Percentiles rank a stretch among this genome's conserved stretches.
phyloP scores from a whole-genome alignment of 2,888 invertebrate species.

The Pteria penguin region DNA sequence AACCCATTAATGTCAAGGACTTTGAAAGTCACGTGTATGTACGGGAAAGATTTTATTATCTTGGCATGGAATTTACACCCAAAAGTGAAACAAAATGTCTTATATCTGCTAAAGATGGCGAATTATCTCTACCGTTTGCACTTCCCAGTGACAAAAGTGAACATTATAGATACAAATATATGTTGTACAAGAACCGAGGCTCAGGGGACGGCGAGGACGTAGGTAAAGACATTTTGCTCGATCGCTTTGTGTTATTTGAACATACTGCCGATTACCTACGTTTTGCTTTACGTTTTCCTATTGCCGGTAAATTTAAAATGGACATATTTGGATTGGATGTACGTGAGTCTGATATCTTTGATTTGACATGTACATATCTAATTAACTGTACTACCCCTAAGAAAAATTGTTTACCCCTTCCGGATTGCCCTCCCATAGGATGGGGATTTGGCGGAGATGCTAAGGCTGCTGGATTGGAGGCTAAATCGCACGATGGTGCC shows the following conservation, averaged over 20 bases:
- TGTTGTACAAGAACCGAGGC: constrained; percentile 67
- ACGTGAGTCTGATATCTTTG: constrained; percentile 70
- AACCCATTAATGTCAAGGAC: constrained; percentile 62
- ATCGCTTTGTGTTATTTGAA: constrained; percentile 75
- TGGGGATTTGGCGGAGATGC: constrained; percentile 75
- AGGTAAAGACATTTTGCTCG: constrained; percentile 60
- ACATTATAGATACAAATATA: constrained; percentile 72
- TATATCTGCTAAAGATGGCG: constrained; percentile 67
- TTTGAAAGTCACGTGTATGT: constrained; percentile 75
- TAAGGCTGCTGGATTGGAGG: constrained; percentile 68
- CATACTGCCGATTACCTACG: constrained; percentile 65
- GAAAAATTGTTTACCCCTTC: constrained; percentile 70
- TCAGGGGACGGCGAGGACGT: constrained; percentile 42
- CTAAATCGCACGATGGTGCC: constrained; percentile 72
- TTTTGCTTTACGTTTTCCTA: constrained; percentile 69
- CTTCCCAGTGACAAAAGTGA: constrained; percentile 62
- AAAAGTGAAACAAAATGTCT: constrained; percentile 65
- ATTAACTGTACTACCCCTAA: constrained; percentile 69
- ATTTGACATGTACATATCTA: constrained; percentile 76
- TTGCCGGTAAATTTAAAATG: constrained; percentile 74
- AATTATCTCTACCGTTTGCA: constrained; percentile 68
- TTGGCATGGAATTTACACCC: constrained; percentile 63
- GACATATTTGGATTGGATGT: constrained; percentile 76
- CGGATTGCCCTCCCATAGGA: constrained; percentile 76
- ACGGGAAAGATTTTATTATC: constrained; percentile 74